phyloP scores from a whole-genome alignment of 2,888 invertebrate genomes.

The Chalcis sispes region DNA sequence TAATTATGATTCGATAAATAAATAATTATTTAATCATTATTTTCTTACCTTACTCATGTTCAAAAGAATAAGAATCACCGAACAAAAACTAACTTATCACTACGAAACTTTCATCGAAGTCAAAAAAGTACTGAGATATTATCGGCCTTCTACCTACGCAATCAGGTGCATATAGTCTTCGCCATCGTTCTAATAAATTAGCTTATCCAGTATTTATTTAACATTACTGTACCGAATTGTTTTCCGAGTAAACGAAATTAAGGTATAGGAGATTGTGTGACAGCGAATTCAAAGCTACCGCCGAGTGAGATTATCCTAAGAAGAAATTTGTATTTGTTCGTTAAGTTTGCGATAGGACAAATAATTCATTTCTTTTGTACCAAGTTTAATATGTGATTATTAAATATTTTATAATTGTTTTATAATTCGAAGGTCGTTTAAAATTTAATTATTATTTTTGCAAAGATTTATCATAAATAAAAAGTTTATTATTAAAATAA shows the following conservation, averaged over 20 bases:
- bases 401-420: no score
- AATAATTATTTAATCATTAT: background rate
- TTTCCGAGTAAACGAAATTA: constrained; percentile 46
- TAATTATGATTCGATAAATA: no score
- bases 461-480: no score
- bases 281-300: constrained; percentile 45
- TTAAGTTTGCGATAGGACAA: constrained; percentile 20
- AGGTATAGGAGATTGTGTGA: background rate
- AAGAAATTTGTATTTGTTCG: constrained; percentile 33
- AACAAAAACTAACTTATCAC: background rate
- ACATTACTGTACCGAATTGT: constrained; percentile 27
- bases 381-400: no score
- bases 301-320: constrained; percentile 16
- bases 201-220: constrained; percentile 46
- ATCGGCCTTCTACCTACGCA: background rate
- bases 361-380: background rate
- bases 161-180: constrained; percentile 6
- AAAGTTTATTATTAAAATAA: no score
- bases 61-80: background rate
- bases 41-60: constrained; percentile 15
- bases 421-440: no score
- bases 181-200: constrained; percentile 45
- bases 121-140: constrained; percentile 41
- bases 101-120: constrained; percentile 20
- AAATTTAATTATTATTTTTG: no score